Conservation (phyloP, 2,888 invertebrate species). For the Junonia oenone region DNA sequence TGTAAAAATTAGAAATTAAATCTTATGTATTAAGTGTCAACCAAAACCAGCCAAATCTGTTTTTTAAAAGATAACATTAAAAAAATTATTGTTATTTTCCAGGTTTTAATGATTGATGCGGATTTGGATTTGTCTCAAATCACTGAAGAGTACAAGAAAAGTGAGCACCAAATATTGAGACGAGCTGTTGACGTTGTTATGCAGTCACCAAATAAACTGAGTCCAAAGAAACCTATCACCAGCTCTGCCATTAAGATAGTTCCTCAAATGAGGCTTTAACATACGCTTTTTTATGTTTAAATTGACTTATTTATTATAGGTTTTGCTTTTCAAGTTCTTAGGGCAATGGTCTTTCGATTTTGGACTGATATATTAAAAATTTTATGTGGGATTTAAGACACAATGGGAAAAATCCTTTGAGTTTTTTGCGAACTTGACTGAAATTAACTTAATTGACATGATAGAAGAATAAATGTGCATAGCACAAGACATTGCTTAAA, state of each 20-base stretch:
- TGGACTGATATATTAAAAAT: too few relatives aligned
- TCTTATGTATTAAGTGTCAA: too few relatives aligned
- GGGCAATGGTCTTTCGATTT: not conserved
- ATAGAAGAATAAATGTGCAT: too few relatives aligned
- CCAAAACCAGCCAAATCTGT: too few relatives aligned
- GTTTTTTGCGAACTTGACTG: too few relatives aligned
- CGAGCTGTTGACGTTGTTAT: conserved; percentile 72
- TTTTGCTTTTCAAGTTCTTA: not conserved
- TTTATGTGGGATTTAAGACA: too few relatives aligned
- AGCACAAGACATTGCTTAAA: too few relatives aligned
- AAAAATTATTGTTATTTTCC: conserved; percentile 7
- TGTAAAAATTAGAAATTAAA: too few relatives aligned
- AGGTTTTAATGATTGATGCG: conserved; percentile 85
- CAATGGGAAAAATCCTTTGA: too few relatives aligned
- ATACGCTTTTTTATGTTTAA: conserved; percentile 12
- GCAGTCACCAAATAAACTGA: conserved; percentile 67
- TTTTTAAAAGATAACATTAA: too few relatives aligned
- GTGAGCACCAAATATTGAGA: conserved; percentile 75
- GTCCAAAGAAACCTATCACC: conserved; percentile 68
- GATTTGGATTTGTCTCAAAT: conserved; percentile 83
- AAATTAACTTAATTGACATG: too few relatives aligned
- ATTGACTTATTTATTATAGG: not conserved
- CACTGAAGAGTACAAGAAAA: conserved; percentile 81
- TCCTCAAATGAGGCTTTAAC: conserved; percentile 61
- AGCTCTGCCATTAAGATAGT: conserved; percentile 60